Base-by-base conservation (phyloP, 2,888 invertebrate species). In the Noctua pronuba region DNA sequence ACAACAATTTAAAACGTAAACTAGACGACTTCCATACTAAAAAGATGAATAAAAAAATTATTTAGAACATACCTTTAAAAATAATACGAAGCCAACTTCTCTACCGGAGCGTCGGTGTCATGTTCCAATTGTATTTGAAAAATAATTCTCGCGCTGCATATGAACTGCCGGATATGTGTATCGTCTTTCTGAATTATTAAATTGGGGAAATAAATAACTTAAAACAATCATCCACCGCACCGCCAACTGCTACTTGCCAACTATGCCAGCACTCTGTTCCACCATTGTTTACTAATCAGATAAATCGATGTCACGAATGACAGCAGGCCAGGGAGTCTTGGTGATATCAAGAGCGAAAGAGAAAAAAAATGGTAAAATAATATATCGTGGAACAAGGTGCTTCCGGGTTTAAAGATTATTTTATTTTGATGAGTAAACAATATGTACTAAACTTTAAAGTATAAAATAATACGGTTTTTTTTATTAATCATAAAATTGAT, bases 11-110 rank as follows among this genome's bases (percentile, higher is more conserved):
- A 0, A 1, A 21, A 55, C 5, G 0, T 62, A 21, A 65, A 44
- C 4, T 31, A 58, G 1, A 60, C 2, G 6, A 46, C 1, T n/a
- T 28, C 6, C 5, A 2, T 24, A 46, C 0, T 44, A 31, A 24
- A 64, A 64, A 44, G 5, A 7, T 31, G 16, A 77, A 74, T 75
- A 77, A 78, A 75, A 76, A 78, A 76, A 75, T 71, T 60, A 68
- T 44, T 73, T 24, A n/a, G 16, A 64, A 79, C 87, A 73, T 88
- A 87, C 87, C 88, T 86, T 46, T 38, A 0, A 1, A 67, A 38
- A 68, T 60, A 38, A 46, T 38, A 41, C 71, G 74, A 58, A 75
- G 41, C 58, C 24, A 69, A 65, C 46, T 77, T 80, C 55, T 84
- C n/a, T 77, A 81, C 24, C 73, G 71, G 16, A 82, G 28, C 77